Conservation (phyloP, 2,888 invertebrate species). For the Lissonota sp. region DNA sequence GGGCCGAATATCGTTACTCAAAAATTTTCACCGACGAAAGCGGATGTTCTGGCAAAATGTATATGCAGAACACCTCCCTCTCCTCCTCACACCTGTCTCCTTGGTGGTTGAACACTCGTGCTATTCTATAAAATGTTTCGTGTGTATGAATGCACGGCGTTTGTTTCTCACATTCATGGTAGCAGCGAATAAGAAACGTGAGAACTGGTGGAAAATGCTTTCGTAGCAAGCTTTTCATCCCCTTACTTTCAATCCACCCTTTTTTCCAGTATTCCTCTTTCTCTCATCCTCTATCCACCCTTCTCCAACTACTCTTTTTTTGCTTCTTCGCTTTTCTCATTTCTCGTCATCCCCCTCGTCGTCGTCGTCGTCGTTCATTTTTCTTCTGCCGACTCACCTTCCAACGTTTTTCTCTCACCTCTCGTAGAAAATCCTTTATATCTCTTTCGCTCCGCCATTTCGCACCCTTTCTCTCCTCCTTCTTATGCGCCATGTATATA, state of each 20-base stretch:
- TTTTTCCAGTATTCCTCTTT: conserved; percentile 28
- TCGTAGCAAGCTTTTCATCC: conserved; percentile 45
- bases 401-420: conserved; percentile 50
- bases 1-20: conserved; percentile 53
- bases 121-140: conserved; percentile 14
- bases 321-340: conserved; percentile 50
- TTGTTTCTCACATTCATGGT: conserved; percentile 24
- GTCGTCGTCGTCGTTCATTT: conserved; percentile 30
- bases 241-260: conserved; percentile 21
- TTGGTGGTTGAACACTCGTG: conserved; percentile 8
- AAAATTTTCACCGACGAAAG: conserved; percentile 53
- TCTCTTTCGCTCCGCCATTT: conserved; percentile 20
- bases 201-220: conserved; percentile 40
- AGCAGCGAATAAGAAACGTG: conserved; percentile 30
- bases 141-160: neutral
- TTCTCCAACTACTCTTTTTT: conserved; percentile 14
- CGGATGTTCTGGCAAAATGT: conserved; percentile 2
- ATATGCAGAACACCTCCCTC: neutral
- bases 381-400: conserved; percentile 53
- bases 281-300: conserved; percentile 23
- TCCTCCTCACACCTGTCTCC: neutral
- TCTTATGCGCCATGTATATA: neutral
- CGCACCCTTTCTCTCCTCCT: conserved; percentile 13
- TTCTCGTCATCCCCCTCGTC: conserved; percentile 50
- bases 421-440: conserved; percentile 41